A percentile compares a stretch with the other conserved stretches of the same genome.
phyloP scores from a whole-genome alignment of 2,888 invertebrate genomes.

The Drosophila seclusa region DNA sequence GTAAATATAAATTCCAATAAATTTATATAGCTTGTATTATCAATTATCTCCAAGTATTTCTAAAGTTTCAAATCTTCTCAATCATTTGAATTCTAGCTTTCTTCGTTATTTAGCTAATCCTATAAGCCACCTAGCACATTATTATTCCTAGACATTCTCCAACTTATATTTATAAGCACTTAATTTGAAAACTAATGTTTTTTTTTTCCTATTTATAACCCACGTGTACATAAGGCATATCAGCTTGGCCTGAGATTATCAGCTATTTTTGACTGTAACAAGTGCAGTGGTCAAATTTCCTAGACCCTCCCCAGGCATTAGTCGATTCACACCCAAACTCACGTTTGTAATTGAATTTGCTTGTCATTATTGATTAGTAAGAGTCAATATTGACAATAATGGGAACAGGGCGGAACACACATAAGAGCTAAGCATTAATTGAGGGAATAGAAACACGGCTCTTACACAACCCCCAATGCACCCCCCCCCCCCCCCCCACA shows the following conservation, averaged over 20 bases:
- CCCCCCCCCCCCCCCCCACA: rapidly evolving
- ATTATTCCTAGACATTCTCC: too few relatives aligned
- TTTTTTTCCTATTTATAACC: neutral
- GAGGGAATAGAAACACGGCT: conserved; percentile 22
- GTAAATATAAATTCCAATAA: neutral
- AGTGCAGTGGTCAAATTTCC: conserved; percentile 3
- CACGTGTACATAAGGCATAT: neutral
- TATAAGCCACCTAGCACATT: neutral
- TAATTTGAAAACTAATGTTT: neutral
- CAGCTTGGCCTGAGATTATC: conserved; percentile 7
- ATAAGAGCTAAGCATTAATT: conserved; percentile 46
- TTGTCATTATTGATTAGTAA: conserved; percentile 65
- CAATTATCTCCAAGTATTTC: neutral
- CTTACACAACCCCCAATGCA: conserved; percentile 6
- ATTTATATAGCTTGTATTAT: neutral
- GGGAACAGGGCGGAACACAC: conserved; percentile 25
- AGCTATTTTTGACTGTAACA: conserved; percentile 20
- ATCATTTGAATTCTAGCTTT: neutral
- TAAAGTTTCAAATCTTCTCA: neutral
- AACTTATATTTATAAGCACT: neutral
- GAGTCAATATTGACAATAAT: conserved; percentile 10
- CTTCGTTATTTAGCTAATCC: neutral
- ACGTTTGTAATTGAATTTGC: conserved; percentile 49
- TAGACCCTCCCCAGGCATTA: neutral
- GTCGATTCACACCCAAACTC: conserved; percentile 12